Percentiles rank a stretch among this genome's conserved stretches.
Evolutionary conservation across 92 coral and sea anemone species (phyloP).

Genomic region (Zoanthus solanderi): DNA sequence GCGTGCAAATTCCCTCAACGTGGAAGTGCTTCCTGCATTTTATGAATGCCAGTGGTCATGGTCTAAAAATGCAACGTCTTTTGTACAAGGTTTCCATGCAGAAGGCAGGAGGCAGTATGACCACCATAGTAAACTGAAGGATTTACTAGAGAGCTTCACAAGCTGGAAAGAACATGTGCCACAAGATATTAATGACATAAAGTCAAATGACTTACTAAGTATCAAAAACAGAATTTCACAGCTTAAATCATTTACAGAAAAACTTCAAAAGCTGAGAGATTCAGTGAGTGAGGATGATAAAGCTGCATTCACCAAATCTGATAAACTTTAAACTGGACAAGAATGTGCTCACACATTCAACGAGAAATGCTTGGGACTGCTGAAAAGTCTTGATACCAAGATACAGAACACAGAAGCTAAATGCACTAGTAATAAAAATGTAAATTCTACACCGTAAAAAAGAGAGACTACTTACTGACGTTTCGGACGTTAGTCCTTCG

Average conservation of each 20-base stretch:
- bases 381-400: constrained; percentile 50
- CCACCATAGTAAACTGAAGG: constrained; percentile 45
- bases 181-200: constrained; percentile 23
- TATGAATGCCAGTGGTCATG: constrained; percentile 46
- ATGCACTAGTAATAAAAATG: no score
- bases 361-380: constrained; percentile 51
- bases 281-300: constrained; percentile 43
- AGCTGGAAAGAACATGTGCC: constrained; percentile 34
- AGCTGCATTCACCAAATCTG: constrained; percentile 50
- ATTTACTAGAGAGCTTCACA: constrained; percentile 47
- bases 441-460: no score
- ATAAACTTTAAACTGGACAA: constrained; percentile 52
- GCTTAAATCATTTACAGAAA: constrained; percentile 32
- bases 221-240: constrained; percentile 52
- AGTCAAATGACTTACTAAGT: constrained; percentile 51
- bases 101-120: constrained; percentile 57
- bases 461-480: no score
- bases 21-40: constrained; percentile 30
- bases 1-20: constrained; percentile 22
- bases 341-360: constrained; percentile 61
- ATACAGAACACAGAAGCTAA: constrained; percentile 53
- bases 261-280: constrained; percentile 52
- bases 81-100: constrained; percentile 54
- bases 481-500: no score
- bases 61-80: constrained; percentile 52